Base-by-base conservation (phyloP, 2,113 vertebrate species). In the Nibea albiflora region DNA sequence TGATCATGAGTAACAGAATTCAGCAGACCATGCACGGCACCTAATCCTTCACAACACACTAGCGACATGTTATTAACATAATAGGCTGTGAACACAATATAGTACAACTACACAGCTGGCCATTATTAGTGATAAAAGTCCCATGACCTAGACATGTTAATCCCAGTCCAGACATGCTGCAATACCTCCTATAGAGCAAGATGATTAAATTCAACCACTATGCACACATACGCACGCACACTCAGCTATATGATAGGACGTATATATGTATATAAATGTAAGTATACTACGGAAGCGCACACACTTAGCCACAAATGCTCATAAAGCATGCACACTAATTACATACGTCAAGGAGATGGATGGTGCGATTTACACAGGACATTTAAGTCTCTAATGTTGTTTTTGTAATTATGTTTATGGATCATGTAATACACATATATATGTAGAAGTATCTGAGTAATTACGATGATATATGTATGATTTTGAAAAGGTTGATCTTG, bases 71-170 rank as follows among this genome's bases (percentile, higher is more conserved):
- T 83, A 68, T 63, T 24, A 35, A 71, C 24, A 73, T 1, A 75
- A 80, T 47, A 64, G 47, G 8, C 61, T 62, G 44, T 17, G 62
- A 79, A 47, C 22, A 81, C 61, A 85, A 71, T 63, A 63, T 8
- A 78, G 53, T 15, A 9, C 16, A 61, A 56, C 24, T 39, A 53
- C 88, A 86, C 91, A 92, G 92, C 92, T 92, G 93, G 84, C 63
- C 80, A 68, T 66, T 76, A 80, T 83, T 88, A 88, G 87, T 39
- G 35, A 7, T 64, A 17, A 85, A 88, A 92, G 78, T 90, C 87
- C 76, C 76, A 54, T 91, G 92, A 94, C 93, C 93, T 92, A 94
- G 93, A 93, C 92, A 88, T 78, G 62, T 67, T 94, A 94, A 94
- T 94, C 93, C 87, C 83, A 15, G 82, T 78, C 92, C 89, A 94